Conservation (phyloP, 2,888 invertebrate genomes). For the Tetanocera ferruginea region DNA sequence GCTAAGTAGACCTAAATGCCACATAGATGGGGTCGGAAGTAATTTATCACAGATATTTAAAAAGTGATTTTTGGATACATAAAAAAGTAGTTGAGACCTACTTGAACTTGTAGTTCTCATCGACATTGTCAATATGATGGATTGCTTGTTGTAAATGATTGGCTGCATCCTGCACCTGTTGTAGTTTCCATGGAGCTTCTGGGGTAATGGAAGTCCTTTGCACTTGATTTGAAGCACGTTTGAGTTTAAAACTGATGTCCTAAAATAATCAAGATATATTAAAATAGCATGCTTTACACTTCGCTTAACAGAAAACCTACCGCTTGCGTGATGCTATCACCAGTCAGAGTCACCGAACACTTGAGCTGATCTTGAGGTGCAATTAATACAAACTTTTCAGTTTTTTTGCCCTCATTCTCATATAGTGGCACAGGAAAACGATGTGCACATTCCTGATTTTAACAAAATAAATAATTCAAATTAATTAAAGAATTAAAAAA, state of each 20-base stretch:
- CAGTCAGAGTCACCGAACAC: constrained; percentile 89
- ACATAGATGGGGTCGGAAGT: too few species aligned
- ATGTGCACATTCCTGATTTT: constrained; percentile 82
- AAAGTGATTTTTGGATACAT: too few species aligned
- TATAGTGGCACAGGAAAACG: constrained; percentile 85
- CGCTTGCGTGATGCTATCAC: constrained; percentile 92
- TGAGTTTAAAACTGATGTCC: constrained; percentile 86
- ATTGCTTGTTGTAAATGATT: constrained; percentile 92
- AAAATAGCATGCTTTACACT: neutral
- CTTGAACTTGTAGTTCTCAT: constrained; percentile 84
- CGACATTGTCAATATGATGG: constrained; percentile 86
- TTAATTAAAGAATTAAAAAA: constrained; percentile 26
- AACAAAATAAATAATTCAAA: constrained; percentile 20
- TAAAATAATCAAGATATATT: constrained; percentile 59
- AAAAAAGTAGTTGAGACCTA: constrained; percentile 61
- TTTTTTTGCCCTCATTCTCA: constrained; percentile 83
- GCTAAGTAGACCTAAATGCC: too few species aligned
- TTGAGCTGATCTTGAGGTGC: constrained; percentile 88
- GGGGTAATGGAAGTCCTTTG: constrained; percentile 86
- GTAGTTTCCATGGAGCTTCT: constrained; percentile 92
- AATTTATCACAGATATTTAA: too few species aligned
- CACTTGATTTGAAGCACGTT: constrained; percentile 84
- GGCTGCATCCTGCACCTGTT: constrained; percentile 93
- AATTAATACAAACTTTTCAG: constrained; percentile 87
- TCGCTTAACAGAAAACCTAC: constrained; percentile 70